These are phyloP conservation scores for Sphaerophoria taeniata DNA, from an alignment of 2,888 invertebrate species.

Conservation along the genomic window DNA sequence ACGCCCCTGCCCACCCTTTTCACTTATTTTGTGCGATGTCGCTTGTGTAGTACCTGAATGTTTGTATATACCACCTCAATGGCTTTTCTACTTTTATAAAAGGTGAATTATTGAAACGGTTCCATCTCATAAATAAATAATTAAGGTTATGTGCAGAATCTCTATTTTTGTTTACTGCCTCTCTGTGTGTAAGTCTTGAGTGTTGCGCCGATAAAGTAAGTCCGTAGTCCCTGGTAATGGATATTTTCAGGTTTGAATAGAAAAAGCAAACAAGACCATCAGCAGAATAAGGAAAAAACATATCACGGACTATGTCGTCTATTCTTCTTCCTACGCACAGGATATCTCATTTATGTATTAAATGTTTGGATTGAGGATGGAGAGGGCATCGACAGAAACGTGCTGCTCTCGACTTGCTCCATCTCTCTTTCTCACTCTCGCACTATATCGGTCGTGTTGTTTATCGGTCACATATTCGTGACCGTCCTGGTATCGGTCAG, in stretches of 20 bases:
- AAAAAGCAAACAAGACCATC: slow-evolving; percentile 10
- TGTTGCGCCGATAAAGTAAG: not conserved
- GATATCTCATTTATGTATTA: not conserved
- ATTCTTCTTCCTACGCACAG: not conserved
- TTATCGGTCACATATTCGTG: not conserved
- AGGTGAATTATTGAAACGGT: slow-evolving; percentile 81
- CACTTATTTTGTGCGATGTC: not conserved
- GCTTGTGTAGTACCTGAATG: not conserved
- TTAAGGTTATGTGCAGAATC: slow-evolving; percentile 76
- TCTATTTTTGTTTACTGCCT: slow-evolving; percentile 63
- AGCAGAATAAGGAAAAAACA: not conserved
- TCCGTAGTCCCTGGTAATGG: slow-evolving; percentile 1
- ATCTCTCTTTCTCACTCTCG: not conserved
- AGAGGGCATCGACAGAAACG: not conserved
- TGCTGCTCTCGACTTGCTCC: not conserved
- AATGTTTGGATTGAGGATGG: not conserved
- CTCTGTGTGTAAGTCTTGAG: not conserved
- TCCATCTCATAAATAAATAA: slow-evolving; percentile 83
- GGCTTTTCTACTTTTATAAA: slow-evolving; percentile 53
- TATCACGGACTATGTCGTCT: not conserved
- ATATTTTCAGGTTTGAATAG: slow-evolving; percentile 19
- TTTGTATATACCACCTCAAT: slow-evolving; percentile 8
- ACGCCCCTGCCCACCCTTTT: slow-evolving; percentile 6
- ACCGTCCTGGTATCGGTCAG: no score
- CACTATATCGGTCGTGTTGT: not conserved